Conservation (phyloP, 2,113 vertebrate species). For the Corydoras sp. region DNA sequence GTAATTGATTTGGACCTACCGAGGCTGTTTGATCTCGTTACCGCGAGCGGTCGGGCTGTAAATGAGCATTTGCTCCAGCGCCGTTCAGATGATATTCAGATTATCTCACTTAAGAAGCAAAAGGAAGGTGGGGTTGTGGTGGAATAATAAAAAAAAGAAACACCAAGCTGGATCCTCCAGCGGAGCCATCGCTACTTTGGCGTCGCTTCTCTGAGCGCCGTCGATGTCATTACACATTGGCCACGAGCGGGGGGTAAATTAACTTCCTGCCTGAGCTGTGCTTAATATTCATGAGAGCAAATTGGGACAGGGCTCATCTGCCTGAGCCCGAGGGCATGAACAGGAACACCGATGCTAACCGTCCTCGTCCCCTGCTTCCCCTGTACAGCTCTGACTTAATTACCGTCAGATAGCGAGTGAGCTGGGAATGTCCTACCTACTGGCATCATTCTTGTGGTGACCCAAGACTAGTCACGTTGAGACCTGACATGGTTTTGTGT, state of each 20-base stretch:
- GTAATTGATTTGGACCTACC: constrained; percentile 56
- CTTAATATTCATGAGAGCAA: constrained; percentile 74
- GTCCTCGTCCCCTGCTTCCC: constrained; percentile 25
- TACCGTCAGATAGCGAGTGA: constrained; percentile 58
- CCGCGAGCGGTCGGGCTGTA: constrained; percentile 48
- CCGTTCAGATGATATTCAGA: constrained; percentile 56
- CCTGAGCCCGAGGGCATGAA: constrained; percentile 56
- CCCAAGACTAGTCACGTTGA: neutral
- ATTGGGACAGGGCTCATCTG: constrained; percentile 58
- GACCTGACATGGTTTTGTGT: no score
- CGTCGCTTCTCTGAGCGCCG: constrained; percentile 48
- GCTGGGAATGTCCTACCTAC: constrained; percentile 34
- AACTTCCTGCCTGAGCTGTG: constrained; percentile 44
- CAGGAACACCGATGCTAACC: constrained; percentile 51
- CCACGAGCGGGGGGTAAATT: constrained; percentile 34
- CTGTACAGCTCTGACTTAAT: constrained; percentile 61
- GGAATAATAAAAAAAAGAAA: neutral
- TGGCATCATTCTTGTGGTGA: neutral
- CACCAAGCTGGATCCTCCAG: neutral
- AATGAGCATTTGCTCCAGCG: constrained; percentile 52
- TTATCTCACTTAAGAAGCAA: constrained; percentile 55
- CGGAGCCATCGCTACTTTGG: constrained; percentile 11
- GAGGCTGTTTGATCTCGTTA: constrained; percentile 44
- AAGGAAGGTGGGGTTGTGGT: neutral
- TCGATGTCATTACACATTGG: constrained; percentile 59